A percentile compares a stretch with the other conserved stretches of the same genome.
Conservation (phyloP, 2,113 vertebrate genomes). For the Phodopus roborovskii region DNA sequence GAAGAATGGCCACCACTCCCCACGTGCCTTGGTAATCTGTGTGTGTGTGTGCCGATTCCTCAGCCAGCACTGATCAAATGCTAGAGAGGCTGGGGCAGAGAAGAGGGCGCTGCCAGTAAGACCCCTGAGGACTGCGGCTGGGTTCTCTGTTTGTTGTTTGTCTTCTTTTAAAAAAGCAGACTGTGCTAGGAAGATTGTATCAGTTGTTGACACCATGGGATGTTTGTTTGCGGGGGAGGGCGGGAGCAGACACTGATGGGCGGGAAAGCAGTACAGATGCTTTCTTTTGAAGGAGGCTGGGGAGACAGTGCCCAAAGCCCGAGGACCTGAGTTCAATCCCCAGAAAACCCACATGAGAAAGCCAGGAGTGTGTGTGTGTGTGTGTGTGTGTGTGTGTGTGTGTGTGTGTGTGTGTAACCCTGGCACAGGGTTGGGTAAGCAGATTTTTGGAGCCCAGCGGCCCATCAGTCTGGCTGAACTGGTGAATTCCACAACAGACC, state of each 20-base stretch:
- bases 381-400: not conserved
- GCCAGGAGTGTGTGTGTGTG: not conserved
- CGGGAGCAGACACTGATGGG: rapidly evolving
- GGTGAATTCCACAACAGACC: not conserved
- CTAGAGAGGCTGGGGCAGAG: not conserved
- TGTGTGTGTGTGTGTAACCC: not conserved
- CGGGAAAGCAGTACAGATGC: rapidly evolving
- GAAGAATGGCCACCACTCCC: not conserved
- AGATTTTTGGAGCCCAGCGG: not conserved
- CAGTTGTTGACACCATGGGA: rapidly evolving
- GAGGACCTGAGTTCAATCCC: not conserved
- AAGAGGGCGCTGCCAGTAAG: not conserved
- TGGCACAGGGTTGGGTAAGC: not conserved
- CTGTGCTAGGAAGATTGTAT: rapidly evolving
- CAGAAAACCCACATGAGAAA: not conserved
- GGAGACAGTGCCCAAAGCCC: not conserved
- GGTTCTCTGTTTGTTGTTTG: not conserved
- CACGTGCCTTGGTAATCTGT: not conserved
- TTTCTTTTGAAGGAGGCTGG: not conserved
- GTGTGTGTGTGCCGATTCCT: rapidly evolving
- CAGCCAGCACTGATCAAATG: not conserved
- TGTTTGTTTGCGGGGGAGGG: rapidly evolving
- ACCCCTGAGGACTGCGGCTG: not conserved
- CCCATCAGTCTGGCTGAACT: not conserved
- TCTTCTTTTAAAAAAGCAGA: too few relatives aligned